Evolutionary conservation across 2,797 vertebrate species (phyloP), one percentile per base, ranked within the genome.

Genomic region (Gymnoscopelus microlampas): DNA sequence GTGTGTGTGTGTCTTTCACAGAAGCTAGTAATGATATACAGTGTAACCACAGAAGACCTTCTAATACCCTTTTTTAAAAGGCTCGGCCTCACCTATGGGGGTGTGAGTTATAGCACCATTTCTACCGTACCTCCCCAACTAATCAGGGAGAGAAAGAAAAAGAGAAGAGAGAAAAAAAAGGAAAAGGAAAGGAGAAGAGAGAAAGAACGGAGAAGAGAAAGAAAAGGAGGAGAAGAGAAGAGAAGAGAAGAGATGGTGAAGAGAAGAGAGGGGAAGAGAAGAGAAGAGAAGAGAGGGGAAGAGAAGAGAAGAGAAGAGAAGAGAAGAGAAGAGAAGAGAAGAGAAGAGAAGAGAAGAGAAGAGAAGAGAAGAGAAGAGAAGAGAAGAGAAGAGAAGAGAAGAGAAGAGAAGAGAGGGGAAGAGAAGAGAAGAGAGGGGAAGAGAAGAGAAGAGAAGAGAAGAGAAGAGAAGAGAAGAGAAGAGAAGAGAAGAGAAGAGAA

Each of bases 11-110:
- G 15, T 48, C 56, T 8, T 13, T 13, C 26, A n/a, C 9, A 68
- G 44, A 35, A 15, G 53, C 35, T 44, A 23, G 14, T 55, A 19
- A 44, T 48, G 23, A 55, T 48, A 74, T 68, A 53, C 39, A 53
- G 23, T 7, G 7, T 39, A 2, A 39, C 9, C 29, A 68, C 49
- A 60, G 57, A 68, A 51, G 4, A 59, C 14, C 3, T 49, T 26
- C 44, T 47, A 53, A 60, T 53, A 24, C 49, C 48, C 57, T n/a
- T 26, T 26, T 10, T 68, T 24, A 68, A 39, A 7, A 23, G 9
- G 5, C 13, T 10, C 14, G n/a, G 14, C n/a, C 55, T 32, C 11
- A 48, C 35, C 23, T 48, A n/a, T n/a, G n/a, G n/a, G n/a, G n/a
- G n/a, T n/a, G n/a, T 39, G 65, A 58, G 49, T 47, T 9, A 66